Conservation (phyloP, 2,797 vertebrate genomes). For the Macroramphosus scolopax region DNA sequence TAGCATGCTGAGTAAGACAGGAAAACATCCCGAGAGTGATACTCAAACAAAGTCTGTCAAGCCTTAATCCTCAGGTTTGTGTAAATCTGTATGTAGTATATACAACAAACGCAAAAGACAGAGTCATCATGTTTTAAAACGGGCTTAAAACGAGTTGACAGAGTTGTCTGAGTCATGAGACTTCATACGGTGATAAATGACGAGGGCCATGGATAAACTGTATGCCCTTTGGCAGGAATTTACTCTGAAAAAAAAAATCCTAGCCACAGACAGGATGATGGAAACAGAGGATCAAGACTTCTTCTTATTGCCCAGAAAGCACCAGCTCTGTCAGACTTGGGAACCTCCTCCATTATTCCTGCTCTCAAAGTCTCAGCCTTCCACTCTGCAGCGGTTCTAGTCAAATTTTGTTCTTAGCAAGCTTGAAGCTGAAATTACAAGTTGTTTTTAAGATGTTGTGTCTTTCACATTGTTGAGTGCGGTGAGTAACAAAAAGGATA, state of each 20-base stretch:
- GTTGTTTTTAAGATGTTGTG: too few species aligned
- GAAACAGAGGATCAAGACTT: constrained; percentile 28
- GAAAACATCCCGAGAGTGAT: constrained; percentile 48
- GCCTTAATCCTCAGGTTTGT: constrained; percentile 4
- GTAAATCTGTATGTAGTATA: neutral
- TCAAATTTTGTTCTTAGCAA: constrained; percentile 13
- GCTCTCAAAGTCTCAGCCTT: constrained; percentile 10
- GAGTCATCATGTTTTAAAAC: neutral
- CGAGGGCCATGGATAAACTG: neutral
- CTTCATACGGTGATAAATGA: constrained; percentile 9
- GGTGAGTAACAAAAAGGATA: too few species aligned
- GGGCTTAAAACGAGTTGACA: neutral
- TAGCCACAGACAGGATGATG: constrained; percentile 32
- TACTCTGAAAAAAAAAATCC: neutral
- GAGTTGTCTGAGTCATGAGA: constrained; percentile 3
- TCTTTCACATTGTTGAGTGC: too few species aligned
- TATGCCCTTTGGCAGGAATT: neutral
- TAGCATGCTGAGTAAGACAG: constrained; percentile 43
- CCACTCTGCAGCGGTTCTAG: constrained; percentile 6
- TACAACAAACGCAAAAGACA: neutral
- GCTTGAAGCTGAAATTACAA: neutral
- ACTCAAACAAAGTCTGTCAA: too few species aligned
- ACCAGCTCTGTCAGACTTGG: constrained; percentile 9
- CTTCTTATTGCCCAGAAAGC: constrained; percentile 38
- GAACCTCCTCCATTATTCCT: constrained; percentile 25